Conservation (phyloP, 2,797 vertebrate species). For the Lithobates pipiens region DNA sequence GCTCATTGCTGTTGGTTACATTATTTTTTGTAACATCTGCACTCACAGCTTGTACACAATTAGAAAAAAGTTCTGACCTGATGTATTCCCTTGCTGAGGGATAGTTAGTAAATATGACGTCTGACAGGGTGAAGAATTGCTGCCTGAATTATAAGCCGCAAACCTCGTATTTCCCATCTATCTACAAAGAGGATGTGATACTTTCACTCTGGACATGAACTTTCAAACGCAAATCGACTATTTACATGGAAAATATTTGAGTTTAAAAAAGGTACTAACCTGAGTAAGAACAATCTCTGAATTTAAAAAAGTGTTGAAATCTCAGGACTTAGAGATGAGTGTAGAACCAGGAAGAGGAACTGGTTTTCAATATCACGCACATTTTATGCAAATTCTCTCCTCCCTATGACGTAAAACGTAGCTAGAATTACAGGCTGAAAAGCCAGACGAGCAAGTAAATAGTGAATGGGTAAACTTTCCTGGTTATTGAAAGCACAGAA, state of each 20-base stretch:
- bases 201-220: not conserved
- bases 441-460: not conserved
- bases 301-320: constrained; percentile 51
- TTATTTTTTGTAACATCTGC: too few species aligned
- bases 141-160: not conserved
- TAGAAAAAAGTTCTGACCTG: too few species aligned
- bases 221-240: not conserved
- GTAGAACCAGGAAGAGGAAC: constrained; percentile 76
- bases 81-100: too few species aligned
- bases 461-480: not conserved
- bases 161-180: not conserved
- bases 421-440: not conserved
- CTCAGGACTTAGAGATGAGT: constrained; percentile 40
- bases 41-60: too few species aligned
- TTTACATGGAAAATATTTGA: not conserved
- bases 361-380: constrained; percentile 67
- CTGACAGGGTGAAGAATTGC: not conserved
- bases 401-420: constrained; percentile 19
- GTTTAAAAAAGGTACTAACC: not conserved
- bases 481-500: too few species aligned
- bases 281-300: constrained; percentile 66
- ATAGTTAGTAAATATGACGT: not conserved
- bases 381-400: constrained; percentile 42
- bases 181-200: too few species aligned
- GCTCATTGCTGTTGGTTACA: too few species aligned